A percentile compares a stretch with the other conserved stretches of the same genome.
Evolutionary conservation across 2,888 invertebrate species (phyloP).

Genomic region (Cantharis rustica): DNA sequence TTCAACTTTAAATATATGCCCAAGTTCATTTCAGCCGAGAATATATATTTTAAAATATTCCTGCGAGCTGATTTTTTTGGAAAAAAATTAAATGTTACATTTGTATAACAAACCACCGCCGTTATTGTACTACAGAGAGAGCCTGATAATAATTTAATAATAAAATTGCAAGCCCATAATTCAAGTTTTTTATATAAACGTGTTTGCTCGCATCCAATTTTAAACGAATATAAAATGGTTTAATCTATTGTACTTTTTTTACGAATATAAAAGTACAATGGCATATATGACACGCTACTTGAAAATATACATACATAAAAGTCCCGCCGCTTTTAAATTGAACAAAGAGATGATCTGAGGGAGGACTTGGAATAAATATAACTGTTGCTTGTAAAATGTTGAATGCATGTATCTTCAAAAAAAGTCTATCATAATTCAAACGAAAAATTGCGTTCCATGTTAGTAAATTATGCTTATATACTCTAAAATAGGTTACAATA

Average conservation of each 20-base stretch:
- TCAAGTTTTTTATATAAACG: conserved; percentile 1
- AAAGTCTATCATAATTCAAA: background rate
- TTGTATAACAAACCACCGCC: background rate
- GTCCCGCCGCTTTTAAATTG: conserved; percentile 1
- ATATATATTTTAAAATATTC: background rate
- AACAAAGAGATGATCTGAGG: conserved; percentile 4
- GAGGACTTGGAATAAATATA: background rate
- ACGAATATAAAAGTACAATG: background rate
- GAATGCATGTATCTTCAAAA: background rate
- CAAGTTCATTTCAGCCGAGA: background rate
- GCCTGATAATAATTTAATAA: background rate
- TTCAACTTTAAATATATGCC: conserved; percentile 4
- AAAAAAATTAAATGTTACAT: background rate
- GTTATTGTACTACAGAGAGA: background rate
- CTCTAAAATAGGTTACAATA: background rate
- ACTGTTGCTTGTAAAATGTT: conserved; percentile 1
- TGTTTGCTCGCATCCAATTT: background rate
- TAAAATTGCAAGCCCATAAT: background rate
- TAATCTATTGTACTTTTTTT: conserved; percentile 2
- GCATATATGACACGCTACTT: conserved; percentile 3
- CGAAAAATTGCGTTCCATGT: background rate
- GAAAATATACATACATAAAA: conserved; percentile 3
- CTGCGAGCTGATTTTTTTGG: background rate
- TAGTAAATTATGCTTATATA: background rate
- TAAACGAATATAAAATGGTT: background rate